phyloP scores from a whole-genome alignment of 2,113 vertebrate genomes.

The Psophia crepitans region DNA sequence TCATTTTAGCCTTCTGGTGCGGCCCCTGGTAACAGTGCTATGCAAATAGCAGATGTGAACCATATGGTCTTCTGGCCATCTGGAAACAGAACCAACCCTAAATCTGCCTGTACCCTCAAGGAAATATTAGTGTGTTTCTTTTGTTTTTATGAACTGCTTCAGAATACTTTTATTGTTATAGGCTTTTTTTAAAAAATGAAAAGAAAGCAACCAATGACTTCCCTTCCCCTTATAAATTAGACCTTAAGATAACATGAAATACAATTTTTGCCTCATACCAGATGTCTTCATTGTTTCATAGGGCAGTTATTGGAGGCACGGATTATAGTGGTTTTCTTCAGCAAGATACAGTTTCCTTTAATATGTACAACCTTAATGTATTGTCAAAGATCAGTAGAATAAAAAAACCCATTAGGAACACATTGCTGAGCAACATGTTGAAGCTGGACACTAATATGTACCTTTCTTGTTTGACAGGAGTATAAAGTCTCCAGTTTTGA shows the following conservation, averaged over 20 bases:
- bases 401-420: background rate
- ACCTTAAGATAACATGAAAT: conserved; percentile 52
- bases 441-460: background rate
- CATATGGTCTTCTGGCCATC: background rate
- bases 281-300: conserved; percentile 30
- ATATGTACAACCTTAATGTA: conserved; percentile 11
- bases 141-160: conserved; percentile 25
- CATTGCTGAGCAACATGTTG: background rate
- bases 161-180: background rate
- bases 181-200: background rate
- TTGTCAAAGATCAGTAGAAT: conserved; percentile 23
- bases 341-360: conserved; percentile 26
- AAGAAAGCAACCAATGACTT: conserved; percentile 8
- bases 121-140: background rate
- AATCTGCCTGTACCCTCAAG: background rate
- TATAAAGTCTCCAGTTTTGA: conserved; percentile 99
- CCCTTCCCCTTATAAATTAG: conserved; percentile 25
- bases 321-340: conserved; percentile 24
- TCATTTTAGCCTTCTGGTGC: background rate
- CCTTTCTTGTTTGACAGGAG: conserved; percentile 76
- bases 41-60: conserved; percentile 10
- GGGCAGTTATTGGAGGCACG: background rate
- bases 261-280: conserved; percentile 9
- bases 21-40: background rate
- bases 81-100: background rate